These are phyloP conservation scores for Eulemur mongoz DNA, from an alignment of 2,797 vertebrate species.

Conservation along the genomic window DNA sequence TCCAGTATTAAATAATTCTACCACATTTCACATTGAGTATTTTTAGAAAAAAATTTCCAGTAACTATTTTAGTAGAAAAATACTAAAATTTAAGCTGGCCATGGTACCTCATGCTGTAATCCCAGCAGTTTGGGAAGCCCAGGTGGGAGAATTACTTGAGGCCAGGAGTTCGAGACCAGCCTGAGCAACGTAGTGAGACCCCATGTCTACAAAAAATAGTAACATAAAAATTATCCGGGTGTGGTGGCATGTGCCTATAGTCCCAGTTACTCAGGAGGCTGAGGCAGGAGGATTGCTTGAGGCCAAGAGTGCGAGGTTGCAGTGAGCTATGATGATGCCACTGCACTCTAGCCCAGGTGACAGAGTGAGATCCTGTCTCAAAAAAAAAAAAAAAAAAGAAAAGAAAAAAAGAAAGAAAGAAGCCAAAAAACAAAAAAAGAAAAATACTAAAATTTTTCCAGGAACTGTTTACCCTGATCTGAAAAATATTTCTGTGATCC, in stretches of 20 bases:
- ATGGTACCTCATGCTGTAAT: not conserved
- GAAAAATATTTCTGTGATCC: constrained; percentile 17
- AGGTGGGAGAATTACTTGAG: not conserved
- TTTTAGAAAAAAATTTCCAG: constrained; percentile 36
- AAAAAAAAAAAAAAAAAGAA: too few relatives aligned
- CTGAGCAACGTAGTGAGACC: not conserved
- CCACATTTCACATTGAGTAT: not conserved
- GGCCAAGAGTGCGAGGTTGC: not conserved
- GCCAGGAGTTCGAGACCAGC: not conserved
- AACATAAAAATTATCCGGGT: not conserved
- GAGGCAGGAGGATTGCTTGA: not conserved
- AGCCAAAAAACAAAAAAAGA: not conserved
- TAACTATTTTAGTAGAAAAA: constrained; percentile 8
- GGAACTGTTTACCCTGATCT: not conserved
- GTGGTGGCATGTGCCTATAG: not conserved
- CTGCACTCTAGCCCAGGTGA: not conserved
- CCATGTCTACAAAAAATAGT: not conserved
- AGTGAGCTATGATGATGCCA: not conserved
- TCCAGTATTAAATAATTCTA: not conserved
- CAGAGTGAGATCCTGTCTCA: too few relatives aligned
- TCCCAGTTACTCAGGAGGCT: not conserved
- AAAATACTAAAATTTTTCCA: not conserved
- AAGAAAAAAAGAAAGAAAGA: too few relatives aligned
- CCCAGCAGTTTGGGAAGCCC: not conserved
- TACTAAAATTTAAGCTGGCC: not conserved